Evolutionary conservation across 1,140 invertebrate genomes (phyloP), one percentile per base, ranked within the genome.

Genomic region (Carcinoscorpius rotundicauda): DNA sequence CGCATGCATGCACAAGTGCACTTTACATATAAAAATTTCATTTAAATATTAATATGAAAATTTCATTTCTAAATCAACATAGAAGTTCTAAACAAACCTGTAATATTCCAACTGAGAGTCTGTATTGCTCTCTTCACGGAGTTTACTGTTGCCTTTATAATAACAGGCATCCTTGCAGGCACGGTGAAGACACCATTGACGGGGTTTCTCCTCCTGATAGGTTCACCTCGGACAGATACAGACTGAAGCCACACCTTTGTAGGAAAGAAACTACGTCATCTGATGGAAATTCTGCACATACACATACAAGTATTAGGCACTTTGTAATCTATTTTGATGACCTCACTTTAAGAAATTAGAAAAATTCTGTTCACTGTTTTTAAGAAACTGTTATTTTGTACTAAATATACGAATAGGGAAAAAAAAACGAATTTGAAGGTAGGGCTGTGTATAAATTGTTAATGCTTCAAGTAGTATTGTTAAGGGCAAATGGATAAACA

Each of bases 101-200:
- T 68, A 4, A 68, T 63, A 58, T 68, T 61, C 66, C 66, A 68
- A 52, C 60, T 59, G 3, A 68, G 52, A 4, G 66, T 59, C 49
- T 59, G 53, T 11, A 68, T 4, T 6, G 51, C 2, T 5, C 60
- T 55, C 62, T 61, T 67, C 9, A 51, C 11, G n/a, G 63, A 6
- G 4, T 9, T 64, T 8, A 68, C 52, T n/a, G 61, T 60, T 11
- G 66, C 66, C 58, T 64, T n/a, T 10, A 68, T 48, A 29, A 63
- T 29, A 51, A 68, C 64, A 56, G 63, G 11, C 58, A 64, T 52
- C 9, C 66, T 61, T 61, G 66, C 66, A 48, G 66, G 63, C 49
- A 65, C 64, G n/a, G 51, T 9, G 60, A 65, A 68, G 29, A 61
- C 66, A 6, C 49, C 52, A 29, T 63, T 62, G 6, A 52, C 52